phyloP scores from a whole-genome alignment of 1,140 invertebrate genomes.

The Procambarus clarkii region DNA sequence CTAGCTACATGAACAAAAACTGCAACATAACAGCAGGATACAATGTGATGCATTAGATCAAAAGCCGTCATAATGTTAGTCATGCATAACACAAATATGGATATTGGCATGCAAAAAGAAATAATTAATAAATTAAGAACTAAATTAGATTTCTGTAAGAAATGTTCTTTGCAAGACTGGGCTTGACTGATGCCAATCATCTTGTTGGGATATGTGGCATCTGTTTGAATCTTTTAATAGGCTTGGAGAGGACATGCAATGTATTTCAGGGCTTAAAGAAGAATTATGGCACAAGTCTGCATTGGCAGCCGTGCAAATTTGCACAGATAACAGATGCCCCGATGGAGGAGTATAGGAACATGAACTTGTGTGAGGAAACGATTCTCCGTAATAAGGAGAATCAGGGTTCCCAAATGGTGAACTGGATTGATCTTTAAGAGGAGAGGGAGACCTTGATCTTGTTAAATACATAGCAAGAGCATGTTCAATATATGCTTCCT shows the following conservation, averaged over 20 bases:
- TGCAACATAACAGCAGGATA: neutral
- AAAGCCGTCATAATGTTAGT: neutral
- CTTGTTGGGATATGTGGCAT: neutral
- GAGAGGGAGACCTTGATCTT: conserved; percentile 52
- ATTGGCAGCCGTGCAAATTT: conserved; percentile 18
- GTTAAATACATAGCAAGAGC: conserved; percentile 27
- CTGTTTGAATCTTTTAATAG: neutral
- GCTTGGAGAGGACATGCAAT: conserved; percentile 26
- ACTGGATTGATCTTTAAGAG: conserved; percentile 18
- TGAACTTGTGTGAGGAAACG: neutral
- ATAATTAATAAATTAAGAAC: neutral
- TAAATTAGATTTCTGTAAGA: conserved; percentile 38
- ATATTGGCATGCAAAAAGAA: neutral
- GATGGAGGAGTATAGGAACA: conserved; percentile 28
- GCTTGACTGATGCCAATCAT: conserved; percentile 18
- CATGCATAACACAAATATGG: neutral
- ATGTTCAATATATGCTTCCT: conserved; percentile 55
- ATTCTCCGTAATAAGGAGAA: neutral
- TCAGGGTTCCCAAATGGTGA: conserved; percentile 13
- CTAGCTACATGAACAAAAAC: neutral
- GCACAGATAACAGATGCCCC: neutral
- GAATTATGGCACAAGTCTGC: conserved; percentile 21
- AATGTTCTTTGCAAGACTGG: conserved; percentile 39
- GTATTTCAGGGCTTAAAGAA: neutral
- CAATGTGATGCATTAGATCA: neutral